Evolutionary conservation across 2,888 invertebrate species (phyloP), one percentile per base, ranked within the genome.

Genomic region (Furcula furcula): DNA sequence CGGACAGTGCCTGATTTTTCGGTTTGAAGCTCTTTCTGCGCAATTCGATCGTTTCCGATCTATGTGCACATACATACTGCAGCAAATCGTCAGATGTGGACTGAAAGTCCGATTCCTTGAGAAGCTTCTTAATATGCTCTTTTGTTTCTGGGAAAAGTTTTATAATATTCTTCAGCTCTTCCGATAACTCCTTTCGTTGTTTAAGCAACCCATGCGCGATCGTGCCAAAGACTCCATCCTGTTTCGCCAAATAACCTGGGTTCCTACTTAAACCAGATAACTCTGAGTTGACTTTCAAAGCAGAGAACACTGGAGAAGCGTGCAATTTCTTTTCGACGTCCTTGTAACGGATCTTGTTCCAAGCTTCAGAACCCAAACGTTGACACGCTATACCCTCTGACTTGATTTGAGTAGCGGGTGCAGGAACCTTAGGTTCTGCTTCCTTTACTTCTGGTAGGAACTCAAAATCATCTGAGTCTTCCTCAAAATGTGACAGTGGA

Each of bases 301-400:
- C 13, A 12, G 28, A 28, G 25, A 51, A 50, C 2, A 41, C 46
- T 2, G 51, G 43, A 3, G 49, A 18, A 3, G 42, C 49, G 5
- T 39, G 47, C n/a, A 50, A 21, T 5, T 20, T 29, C 10, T 55
- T 47, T 6, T 30, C 35, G 1, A 36, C 47, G 2, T 55, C 47
- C 12, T 37, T 47, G 16, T 50, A 47, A 6, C 49, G 5, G 7
- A 49, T 34, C 7, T 37, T 29, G 10, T 41, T 49, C 49, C 46
- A 52, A 0, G 34, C 26, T 0, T 34, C 31, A 0, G 36, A 19
- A 1, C 36, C 40, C 2, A 55, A 33, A 10, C 39, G 38, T 18
- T 52, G 49, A 18, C 55, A 49, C 6, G 29, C 23, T 1, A 43
- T 42, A 10, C 51, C 44, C 25, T 43, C 35, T 1, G 21, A 19